phyloP scores from a whole-genome alignment of 2,797 vertebrate genomes.

The Limnodromus scolopaceus region DNA sequence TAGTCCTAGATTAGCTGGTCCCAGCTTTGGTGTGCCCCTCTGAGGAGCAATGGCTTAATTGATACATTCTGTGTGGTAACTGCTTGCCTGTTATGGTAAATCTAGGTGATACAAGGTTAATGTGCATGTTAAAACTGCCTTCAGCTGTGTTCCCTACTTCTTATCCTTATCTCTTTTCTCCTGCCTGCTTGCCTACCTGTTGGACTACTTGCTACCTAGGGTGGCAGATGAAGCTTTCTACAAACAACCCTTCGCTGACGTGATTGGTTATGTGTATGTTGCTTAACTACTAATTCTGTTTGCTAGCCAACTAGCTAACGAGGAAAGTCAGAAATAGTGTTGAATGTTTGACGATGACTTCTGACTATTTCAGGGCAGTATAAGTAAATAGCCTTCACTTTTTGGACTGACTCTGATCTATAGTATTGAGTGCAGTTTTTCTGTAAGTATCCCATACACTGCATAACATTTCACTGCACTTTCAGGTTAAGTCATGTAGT shows the following conservation, averaged over 20 bases:
- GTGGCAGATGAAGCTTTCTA: slow-evolving; percentile 99
- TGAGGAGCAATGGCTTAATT: background rate
- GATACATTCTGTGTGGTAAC: background rate
- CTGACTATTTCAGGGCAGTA: background rate
- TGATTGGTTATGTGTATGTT: slow-evolving; percentile 99
- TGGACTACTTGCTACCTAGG: slow-evolving; percentile 91
- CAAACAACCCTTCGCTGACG: slow-evolving; percentile 99
- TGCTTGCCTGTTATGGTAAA: background rate
- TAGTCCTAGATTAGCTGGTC: background rate
- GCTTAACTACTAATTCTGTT: slow-evolving; percentile 88
- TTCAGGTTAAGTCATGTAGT: background rate
- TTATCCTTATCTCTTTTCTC: slow-evolving; percentile 85
- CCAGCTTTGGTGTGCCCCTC: background rate
- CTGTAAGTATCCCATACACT: background rate
- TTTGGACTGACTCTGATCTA: background rate
- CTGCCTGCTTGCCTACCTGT: slow-evolving; percentile 89
- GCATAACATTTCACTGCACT: background rate
- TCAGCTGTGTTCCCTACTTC: slow-evolving; percentile 78
- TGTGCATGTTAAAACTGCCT: slow-evolving; percentile 36
- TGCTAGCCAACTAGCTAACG: background rate
- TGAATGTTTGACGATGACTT: background rate
- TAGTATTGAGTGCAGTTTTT: background rate
- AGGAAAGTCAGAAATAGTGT: background rate
- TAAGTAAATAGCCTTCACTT: background rate
- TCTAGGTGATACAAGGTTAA: background rate